These are phyloP conservation scores for Paracentrotus lividus DNA, from an alignment of 53 echinoderm and acorn worm genomes.

Conservation along the genomic window DNA sequence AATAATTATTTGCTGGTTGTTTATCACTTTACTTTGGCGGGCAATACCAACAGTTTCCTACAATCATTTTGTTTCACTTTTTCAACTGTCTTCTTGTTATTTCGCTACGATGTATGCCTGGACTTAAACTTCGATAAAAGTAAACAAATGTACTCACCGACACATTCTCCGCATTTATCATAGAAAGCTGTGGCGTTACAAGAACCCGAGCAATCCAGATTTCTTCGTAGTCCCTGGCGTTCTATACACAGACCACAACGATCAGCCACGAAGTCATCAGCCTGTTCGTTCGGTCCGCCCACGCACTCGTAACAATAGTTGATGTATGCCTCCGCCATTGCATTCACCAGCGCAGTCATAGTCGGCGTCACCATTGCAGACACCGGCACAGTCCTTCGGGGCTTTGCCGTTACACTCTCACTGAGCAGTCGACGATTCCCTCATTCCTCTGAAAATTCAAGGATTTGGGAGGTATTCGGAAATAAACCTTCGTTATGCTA, in stretches of 20 bases:
- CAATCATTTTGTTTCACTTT: too few species aligned
- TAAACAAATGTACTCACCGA: constrained; percentile 90
- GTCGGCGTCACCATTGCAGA: constrained; percentile 76
- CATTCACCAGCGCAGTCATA: constrained; percentile 86
- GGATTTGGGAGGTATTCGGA: too few species aligned
- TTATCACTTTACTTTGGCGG: too few species aligned
- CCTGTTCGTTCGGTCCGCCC: constrained; percentile 79
- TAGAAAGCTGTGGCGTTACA: constrained; percentile 83
- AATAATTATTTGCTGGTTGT: too few species aligned
- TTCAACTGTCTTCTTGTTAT: too few species aligned
- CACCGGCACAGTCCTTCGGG: constrained; percentile 77
- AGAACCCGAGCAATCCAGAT: constrained; percentile 86
- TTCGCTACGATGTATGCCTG: too few species aligned
- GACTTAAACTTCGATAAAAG: too few species aligned
- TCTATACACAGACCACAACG: constrained; percentile 82
- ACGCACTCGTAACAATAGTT: constrained; percentile 94
- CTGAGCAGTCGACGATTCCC: constrained; percentile 85
- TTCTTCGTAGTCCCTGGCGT: constrained; percentile 72
- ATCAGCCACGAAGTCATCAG: constrained; percentile 80
- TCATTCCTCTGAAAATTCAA: constrained; percentile 80
- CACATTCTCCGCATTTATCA: constrained; percentile 85
- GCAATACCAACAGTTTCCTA: too few species aligned
- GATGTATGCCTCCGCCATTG: constrained; percentile 79
- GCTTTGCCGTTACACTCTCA: constrained; percentile 83
- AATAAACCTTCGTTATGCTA: too few species aligned